Evolutionary conservation across 2,888 invertebrate species (phyloP).

Genomic region (Diarsia mendica): DNA sequence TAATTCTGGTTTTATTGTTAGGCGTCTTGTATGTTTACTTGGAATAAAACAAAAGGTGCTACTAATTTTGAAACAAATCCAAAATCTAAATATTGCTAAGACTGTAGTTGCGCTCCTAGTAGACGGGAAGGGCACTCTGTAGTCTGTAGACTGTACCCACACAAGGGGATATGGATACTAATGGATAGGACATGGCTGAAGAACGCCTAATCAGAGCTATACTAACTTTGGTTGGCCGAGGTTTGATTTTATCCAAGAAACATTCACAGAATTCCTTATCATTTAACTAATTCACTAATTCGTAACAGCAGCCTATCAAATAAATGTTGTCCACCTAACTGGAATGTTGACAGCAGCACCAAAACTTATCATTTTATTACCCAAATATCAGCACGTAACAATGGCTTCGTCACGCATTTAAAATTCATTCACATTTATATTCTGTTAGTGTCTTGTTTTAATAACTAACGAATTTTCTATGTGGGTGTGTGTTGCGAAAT

Average conservation of each 20-base stretch:
- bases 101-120: no score
- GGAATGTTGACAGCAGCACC: slow-evolving; percentile 1
- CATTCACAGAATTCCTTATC: neutral
- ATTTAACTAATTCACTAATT: neutral
- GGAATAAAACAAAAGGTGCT: neutral
- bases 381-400: slow-evolving; percentile 53
- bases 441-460: slow-evolving; percentile 47
- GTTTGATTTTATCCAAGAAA: neutral
- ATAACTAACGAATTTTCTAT: slow-evolving; percentile 38
- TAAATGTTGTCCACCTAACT: neutral
- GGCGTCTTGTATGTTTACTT: neutral
- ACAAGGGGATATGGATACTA: no score
- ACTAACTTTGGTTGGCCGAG: neutral
- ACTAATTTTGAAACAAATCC: accelerated
- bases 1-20: neutral
- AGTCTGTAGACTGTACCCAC: no score
- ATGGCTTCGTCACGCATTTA: slow-evolving; percentile 50
- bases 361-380: slow-evolving; percentile 27
- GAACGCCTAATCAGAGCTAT: neutral
- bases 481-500: slow-evolving; percentile 18
- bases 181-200: neutral
- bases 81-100: neutral
- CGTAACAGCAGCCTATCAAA: neutral
- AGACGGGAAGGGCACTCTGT: no score
- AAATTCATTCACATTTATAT: slow-evolving; percentile 61